Percentiles rank a stretch among this genome's conserved stretches.
These are phyloP conservation scores for Danaus chrysippus DNA, from an alignment of 2,888 invertebrate genomes.

Conservation along the genomic window DNA sequence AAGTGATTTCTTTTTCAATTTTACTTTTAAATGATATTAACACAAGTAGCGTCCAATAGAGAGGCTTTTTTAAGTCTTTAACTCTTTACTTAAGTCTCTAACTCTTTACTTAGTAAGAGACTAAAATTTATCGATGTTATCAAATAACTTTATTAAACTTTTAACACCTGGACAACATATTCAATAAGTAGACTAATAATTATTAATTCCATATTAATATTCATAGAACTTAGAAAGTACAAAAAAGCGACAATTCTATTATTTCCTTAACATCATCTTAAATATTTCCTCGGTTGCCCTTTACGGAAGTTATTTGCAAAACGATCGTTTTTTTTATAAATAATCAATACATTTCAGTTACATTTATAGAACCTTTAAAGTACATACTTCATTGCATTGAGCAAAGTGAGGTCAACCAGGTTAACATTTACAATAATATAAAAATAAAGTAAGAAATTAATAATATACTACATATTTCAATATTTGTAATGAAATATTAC, in stretches of 20 bases:
- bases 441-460: neutral
- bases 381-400: neutral
- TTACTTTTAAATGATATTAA: neutral
- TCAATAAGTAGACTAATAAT: neutral
- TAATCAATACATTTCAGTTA: neutral
- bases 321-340: neutral
- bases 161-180: slow-evolving; percentile 7
- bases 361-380: neutral
- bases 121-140: neutral
- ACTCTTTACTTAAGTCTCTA: too few relatives aligned
- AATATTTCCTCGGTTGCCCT: slow-evolving; percentile 3
- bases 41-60: neutral
- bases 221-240: neutral
- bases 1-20: neutral
- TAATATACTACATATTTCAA: too few relatives aligned
- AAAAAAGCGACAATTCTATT: too few relatives aligned
- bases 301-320: neutral
- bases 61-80: too few relatives aligned
- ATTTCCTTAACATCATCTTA: slow-evolving; percentile 3
- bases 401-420: neutral
- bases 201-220: neutral
- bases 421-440: neutral
- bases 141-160: slow-evolving; percentile 14
- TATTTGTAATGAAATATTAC: too few relatives aligned
- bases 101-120: too few relatives aligned